phyloP scores from a whole-genome alignment of 2,888 invertebrate species.

The Aproaerema taeniolella region DNA sequence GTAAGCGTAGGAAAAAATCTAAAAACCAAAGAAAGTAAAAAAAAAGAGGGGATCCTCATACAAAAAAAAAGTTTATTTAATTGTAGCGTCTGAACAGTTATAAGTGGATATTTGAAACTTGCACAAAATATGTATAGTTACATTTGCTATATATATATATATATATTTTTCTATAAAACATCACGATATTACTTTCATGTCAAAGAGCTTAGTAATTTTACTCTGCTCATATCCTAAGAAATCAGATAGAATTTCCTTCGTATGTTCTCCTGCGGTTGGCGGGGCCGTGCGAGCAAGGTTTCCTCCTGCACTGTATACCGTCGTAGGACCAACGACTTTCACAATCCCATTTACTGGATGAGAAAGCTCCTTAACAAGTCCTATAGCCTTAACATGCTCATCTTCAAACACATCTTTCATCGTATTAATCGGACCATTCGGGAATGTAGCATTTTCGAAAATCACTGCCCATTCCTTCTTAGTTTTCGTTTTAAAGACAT shows the following conservation, averaged over 20 bases:
- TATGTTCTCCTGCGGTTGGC: constrained; percentile 93
- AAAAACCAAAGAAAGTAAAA: too few species aligned
- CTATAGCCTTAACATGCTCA: constrained; percentile 86
- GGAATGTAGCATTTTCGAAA: constrained; percentile 87
- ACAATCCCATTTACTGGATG: constrained; percentile 84
- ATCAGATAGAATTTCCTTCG: constrained; percentile 83
- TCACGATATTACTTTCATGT: too few species aligned
- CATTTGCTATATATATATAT: too few species aligned
- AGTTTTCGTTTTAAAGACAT: constrained; percentile 77
- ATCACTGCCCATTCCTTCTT: constrained; percentile 85
- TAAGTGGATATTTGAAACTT: too few species aligned
- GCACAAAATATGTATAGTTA: too few species aligned
- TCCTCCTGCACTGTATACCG: constrained; percentile 84
- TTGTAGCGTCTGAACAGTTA: too few species aligned
- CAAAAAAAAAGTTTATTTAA: too few species aligned
- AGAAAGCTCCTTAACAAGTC: constrained; percentile 82
- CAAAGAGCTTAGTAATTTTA: too few species aligned
- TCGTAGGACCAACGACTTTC: constrained; percentile 91
- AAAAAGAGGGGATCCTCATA: too few species aligned
- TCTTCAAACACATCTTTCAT: constrained; percentile 92
- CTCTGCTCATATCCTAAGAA: constrained; percentile 82
- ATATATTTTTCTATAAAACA: too few species aligned
- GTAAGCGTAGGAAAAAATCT: too few species aligned
- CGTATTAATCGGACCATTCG: constrained; percentile 93
- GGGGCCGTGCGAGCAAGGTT: constrained; percentile 86